Conservation (phyloP, 2,113 vertebrate genomes). For the Acrocephalus arundinaceus region DNA sequence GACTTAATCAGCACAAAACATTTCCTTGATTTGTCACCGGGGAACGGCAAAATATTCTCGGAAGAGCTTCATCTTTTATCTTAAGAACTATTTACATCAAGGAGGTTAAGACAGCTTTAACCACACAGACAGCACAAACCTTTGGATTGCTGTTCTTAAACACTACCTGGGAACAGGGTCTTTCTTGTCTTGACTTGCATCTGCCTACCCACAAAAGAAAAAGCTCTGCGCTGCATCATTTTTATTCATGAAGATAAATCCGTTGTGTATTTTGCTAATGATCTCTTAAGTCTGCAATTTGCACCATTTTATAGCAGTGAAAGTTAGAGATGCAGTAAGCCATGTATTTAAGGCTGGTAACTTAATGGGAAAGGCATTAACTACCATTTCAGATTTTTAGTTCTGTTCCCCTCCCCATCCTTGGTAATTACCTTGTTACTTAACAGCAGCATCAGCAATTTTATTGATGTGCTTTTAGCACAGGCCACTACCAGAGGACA, state of each 20-base stretch:
- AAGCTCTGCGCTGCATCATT: background rate
- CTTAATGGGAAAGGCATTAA: constrained; percentile 44
- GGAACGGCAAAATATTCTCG: constrained; percentile 1
- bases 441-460: constrained; percentile 58
- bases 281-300: constrained; percentile 52
- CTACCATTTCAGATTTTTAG: constrained; percentile 21
- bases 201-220: constrained; percentile 5
- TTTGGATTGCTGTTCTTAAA: background rate
- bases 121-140: background rate
- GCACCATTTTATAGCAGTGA: constrained; percentile 16
- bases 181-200: background rate
- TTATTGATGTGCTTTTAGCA: constrained; percentile 51
- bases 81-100: constrained; percentile 31
- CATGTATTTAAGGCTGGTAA: constrained; percentile 49
- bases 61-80: constrained; percentile 46
- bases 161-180: background rate
- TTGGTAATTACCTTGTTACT: constrained; percentile 51
- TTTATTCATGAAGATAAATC: constrained; percentile 56
- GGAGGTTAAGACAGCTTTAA: constrained; percentile 15
- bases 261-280: constrained; percentile 50
- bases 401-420: constrained; percentile 14
- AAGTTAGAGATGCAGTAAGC: constrained; percentile 58
- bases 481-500: constrained; percentile 48
- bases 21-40: constrained; percentile 46
- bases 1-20: constrained; percentile 53